phyloP scores from a whole-genome alignment of 1,140 invertebrate species.

The Brachionus manjavacas region DNA sequence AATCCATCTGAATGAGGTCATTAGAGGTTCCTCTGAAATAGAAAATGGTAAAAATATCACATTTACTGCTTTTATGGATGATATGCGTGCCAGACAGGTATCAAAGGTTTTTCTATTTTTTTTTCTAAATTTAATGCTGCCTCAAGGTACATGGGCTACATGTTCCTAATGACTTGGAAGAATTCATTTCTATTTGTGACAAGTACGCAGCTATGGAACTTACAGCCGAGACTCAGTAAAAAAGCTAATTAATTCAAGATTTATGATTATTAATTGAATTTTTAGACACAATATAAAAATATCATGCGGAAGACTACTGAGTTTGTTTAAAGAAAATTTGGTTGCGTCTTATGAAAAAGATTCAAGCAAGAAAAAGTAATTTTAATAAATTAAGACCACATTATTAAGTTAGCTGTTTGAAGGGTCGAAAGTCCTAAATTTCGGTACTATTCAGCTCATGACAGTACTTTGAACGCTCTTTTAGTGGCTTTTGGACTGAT shows the following conservation, averaged over 20 bases:
- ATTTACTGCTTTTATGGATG: conserved; percentile 33
- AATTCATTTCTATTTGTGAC: neutral
- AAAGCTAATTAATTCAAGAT: neutral
- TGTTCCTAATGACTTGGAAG: conserved; percentile 18
- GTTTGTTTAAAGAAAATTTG: conserved; percentile 29
- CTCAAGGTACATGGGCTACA: conserved; percentile 2
- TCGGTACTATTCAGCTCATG: conserved; percentile 36
- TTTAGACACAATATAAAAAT: conserved; percentile 38
- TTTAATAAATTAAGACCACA: neutral
- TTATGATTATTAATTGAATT: neutral
- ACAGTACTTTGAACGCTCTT: conserved; percentile 22
- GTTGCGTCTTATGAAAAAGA: neutral
- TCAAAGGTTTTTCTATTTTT: neutral
- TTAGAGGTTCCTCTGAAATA: neutral
- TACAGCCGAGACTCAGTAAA: conserved; percentile 22
- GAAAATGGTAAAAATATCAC: neutral
- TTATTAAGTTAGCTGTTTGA: neutral
- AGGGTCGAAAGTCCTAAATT: conserved; percentile 21
- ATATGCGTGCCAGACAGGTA: conserved; percentile 25
- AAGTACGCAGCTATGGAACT: conserved; percentile 28
- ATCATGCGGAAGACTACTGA: conserved; percentile 21
- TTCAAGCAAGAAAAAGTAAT: neutral
- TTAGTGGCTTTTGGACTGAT: conserved; percentile 15
- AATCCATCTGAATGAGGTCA: neutral
- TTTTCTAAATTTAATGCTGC: neutral